Percentiles rank a stretch among this genome's conserved stretches.
Conservation (phyloP, 2,113 vertebrate genomes). For the Hoplias malabaricus region DNA sequence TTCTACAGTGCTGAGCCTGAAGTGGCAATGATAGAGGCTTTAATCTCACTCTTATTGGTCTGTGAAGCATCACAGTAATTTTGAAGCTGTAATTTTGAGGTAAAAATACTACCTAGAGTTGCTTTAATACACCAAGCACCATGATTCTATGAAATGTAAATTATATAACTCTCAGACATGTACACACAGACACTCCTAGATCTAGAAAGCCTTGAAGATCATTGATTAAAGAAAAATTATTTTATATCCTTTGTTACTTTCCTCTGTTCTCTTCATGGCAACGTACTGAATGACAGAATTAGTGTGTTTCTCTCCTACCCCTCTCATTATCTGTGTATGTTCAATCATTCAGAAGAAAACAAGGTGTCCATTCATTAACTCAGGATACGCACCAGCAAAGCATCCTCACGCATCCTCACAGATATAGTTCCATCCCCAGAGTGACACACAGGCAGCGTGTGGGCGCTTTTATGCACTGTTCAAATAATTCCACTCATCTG, state of each 20-base stretch:
- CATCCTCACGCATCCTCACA: no score
- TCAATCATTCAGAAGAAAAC: background rate
- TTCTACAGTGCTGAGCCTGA: no score
- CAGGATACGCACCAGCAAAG: background rate
- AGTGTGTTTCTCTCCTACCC: background rate
- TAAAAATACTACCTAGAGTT: no score
- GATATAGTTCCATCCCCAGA: no score
- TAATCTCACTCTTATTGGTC: no score
- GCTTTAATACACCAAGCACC: no score
- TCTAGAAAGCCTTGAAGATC: background rate
- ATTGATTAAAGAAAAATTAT: background rate
- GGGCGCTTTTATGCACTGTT: background rate
- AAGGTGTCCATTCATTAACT: background rate
- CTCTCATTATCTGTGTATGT: background rate
- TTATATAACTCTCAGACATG: no score
- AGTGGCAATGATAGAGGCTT: no score
- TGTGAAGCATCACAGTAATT: no score
- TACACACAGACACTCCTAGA: no score
- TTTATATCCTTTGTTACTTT: background rate
- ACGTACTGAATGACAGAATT: background rate
- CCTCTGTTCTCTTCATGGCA: background rate
- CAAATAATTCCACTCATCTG: background rate
- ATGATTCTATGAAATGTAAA: no score
- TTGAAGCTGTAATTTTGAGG: no score
- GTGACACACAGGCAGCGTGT: slow-evolving; percentile 18